Conservation (phyloP, 2,888 invertebrate species). For the Caenorhabditis sp. region DNA sequence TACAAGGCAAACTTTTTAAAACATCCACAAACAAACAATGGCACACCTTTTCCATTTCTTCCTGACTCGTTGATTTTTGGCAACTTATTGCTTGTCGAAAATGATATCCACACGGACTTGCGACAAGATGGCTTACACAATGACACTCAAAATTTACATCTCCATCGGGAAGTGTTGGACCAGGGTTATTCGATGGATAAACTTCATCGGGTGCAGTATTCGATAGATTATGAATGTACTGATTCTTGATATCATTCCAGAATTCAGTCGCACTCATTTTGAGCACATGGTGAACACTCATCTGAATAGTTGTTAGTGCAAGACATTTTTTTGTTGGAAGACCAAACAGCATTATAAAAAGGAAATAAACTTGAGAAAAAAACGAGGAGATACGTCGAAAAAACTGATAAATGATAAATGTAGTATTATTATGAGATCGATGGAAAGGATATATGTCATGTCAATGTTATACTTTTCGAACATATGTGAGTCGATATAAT, state of each 20-base stretch:
- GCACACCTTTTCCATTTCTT: conserved; percentile 50
- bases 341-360: too few relatives aligned
- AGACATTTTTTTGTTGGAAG: too few relatives aligned
- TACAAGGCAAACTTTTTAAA: conserved; percentile 8
- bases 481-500: too few relatives aligned
- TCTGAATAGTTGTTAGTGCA: neutral
- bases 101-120: conserved; percentile 66
- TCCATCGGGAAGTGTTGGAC: conserved; percentile 64
- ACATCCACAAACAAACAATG: too few relatives aligned
- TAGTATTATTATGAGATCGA: neutral
- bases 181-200: conserved; percentile 64
- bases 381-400: neutral
- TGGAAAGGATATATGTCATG: neutral
- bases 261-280: conserved; percentile 22
- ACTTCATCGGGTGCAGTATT: conserved; percentile 48
- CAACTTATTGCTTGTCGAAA: conserved; percentile 66
- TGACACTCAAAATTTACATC: conserved; percentile 69
- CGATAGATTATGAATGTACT: conserved; percentile 11
- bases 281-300: neutral
- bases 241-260: conserved; percentile 28
- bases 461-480: too few relatives aligned
- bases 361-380: neutral
- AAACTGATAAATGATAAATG: neutral
- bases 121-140: conserved; percentile 67
- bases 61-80: conserved; percentile 55